Percentiles rank a stretch among this genome's conserved stretches.
Evolutionary conservation across 2,888 invertebrate genomes (phyloP).

Genomic region (Cerceris rybyensis): DNA sequence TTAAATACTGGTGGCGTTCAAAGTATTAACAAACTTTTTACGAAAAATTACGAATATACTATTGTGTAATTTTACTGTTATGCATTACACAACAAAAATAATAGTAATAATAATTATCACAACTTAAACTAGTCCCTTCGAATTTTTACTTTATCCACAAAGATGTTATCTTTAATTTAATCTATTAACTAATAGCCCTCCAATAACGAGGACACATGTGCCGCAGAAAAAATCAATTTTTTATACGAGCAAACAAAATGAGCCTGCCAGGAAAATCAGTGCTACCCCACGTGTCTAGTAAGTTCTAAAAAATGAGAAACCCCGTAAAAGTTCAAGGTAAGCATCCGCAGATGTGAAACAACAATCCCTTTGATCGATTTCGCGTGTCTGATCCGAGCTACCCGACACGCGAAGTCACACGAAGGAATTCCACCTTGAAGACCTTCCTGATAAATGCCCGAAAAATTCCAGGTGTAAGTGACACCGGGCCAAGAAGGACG

Average conservation of each 20-base stretch:
- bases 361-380: constrained; percentile 48
- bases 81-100: too few species aligned
- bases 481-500: constrained; percentile 64
- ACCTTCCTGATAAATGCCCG: constrained; percentile 56
- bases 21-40: too few species aligned
- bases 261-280: not conserved
- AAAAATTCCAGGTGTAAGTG: constrained; percentile 74
- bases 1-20: too few species aligned
- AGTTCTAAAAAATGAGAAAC: not conserved
- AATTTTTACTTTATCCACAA: too few species aligned
- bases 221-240: too few species aligned
- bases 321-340: not conserved
- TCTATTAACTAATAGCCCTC: too few species aligned
- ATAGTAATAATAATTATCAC: too few species aligned
- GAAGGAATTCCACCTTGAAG: constrained; percentile 50
- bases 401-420: constrained; percentile 67
- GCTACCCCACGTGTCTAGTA: not conserved
- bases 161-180: too few species aligned
- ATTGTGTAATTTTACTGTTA: too few species aligned
- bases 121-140: too few species aligned
- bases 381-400: constrained; percentile 27
- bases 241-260: not conserved
- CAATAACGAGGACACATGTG: too few species aligned
- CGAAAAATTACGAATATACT: too few species aligned
- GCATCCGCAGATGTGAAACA: constrained; percentile 10